Evolutionary conservation across 2,888 invertebrate genomes (phyloP).

Genomic region (Coleophora flavipennella): DNA sequence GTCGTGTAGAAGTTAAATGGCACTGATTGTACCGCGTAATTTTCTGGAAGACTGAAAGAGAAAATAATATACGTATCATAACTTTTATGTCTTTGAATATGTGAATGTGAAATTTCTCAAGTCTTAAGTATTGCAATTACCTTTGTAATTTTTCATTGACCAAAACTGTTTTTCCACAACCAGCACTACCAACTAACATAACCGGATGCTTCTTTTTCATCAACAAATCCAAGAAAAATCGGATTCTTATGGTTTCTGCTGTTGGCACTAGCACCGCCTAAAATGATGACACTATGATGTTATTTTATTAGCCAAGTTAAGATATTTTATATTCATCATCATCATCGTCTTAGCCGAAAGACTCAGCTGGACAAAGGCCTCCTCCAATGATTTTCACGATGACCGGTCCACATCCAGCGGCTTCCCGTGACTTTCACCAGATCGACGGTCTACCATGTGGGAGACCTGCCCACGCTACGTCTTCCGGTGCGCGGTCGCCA

Average conservation of each 20-base stretch:
- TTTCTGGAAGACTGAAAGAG: conserved; percentile 78
- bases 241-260: conserved; percentile 90
- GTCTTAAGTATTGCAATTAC: conserved; percentile 34
- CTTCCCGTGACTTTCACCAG: no score
- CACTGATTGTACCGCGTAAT: conserved; percentile 90
- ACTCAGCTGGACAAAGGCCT: no score
- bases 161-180: conserved; percentile 93
- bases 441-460: no score
- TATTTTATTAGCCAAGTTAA: no score
- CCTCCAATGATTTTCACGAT: no score
- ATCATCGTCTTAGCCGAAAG: no score
- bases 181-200: conserved; percentile 95
- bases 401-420: no score
- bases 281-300: conserved; percentile 16
- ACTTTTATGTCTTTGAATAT: neutral
- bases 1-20: conserved; percentile 98
- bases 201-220: conserved; percentile 92
- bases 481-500: no score
- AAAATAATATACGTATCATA: neutral
- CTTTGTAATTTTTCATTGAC: conserved; percentile 79
- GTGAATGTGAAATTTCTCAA: no score
- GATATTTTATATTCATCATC: no score
- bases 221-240: conserved; percentile 90
- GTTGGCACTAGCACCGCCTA: conserved; percentile 94
- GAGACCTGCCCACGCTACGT: no score